Evolutionary conservation across 2,797 vertebrate genomes (phyloP), one percentile per base, ranked within the genome.

Genomic region (Eulemur rubriventer): DNA sequence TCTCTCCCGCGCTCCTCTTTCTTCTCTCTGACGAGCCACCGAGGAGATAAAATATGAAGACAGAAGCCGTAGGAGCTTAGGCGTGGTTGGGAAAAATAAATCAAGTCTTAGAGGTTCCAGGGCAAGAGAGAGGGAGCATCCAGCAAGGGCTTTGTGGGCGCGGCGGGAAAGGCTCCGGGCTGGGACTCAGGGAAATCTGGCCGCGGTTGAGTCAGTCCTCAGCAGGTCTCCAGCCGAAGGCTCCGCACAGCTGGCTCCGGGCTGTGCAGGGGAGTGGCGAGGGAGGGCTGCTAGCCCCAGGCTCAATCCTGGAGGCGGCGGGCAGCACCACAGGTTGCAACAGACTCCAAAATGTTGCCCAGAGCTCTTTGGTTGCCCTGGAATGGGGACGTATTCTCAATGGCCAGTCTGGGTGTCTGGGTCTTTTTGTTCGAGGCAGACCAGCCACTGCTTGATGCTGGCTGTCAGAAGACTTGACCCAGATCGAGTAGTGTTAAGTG

Each of bases 21-120:
- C n/a, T 79, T 88, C 73, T 78, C 70, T 72, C 84, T 81, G 73
- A 79, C n/a, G 82, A 94, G 76, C 78, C 91, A 89, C 59, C 1
- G 35, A 94, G 80, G 89, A 94, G 96, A 82, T 75, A 84, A 88
- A 97, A 48, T 80, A 75, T 72, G 83, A 92, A 87, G 91, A 70
- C 84, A 96, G 93, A 97, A 94, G 89, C 86, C 76, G 6, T 52
- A 69, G 70, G 76, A 67, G 46, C 52, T 95, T 81, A 84, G 82
- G 59, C 0, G 1, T 65, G 59, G 59, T n/a, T 69, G 63, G 73
- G 78, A 55, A 96, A 96, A 95, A 88, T 28, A 97, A 83, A 89
- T 83, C 2, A 28, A 59, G n/a, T 61, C 81, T 91, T 43, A 28
- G 86, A 87, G 41, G 33, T 76, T 95, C 72, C 33, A 65, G 43